These are phyloP conservation scores for Nephrotoma flavescens DNA, from an alignment of 2,888 invertebrate species.

Conservation along the genomic window DNA sequence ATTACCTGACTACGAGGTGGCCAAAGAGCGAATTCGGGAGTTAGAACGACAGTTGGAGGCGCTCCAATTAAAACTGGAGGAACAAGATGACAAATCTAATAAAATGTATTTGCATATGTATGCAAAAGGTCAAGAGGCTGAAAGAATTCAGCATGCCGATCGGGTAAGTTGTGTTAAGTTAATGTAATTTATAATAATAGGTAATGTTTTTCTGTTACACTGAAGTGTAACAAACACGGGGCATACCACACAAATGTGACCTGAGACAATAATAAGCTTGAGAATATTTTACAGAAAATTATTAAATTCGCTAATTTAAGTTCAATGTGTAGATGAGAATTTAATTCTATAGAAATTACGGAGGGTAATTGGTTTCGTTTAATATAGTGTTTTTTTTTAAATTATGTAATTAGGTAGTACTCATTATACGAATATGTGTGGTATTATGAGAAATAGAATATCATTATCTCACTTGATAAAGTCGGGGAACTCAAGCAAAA, in stretches of 20 bases:
- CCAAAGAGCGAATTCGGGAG: constrained; percentile 52
- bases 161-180: constrained; percentile 36
- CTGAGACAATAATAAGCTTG: no score
- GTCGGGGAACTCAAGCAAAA: no score
- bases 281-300: no score
- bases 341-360: no score
- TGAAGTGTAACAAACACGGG: no score
- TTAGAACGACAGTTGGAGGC: constrained; percentile 59
- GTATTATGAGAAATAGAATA: no score
- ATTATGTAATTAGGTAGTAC: no score
- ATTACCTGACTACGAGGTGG: constrained; percentile 56
- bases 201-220: no score
- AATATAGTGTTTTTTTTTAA: background rate
- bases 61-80: constrained; percentile 48
- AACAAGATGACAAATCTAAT: constrained; percentile 58
- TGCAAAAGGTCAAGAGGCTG: constrained; percentile 68
- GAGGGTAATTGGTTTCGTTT: background rate
- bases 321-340: background rate
- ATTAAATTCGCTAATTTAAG: no score
- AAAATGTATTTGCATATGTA: constrained; percentile 71
- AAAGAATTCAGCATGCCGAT: constrained; percentile 50
- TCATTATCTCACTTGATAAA: no score
- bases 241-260: no score
- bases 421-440: no score
- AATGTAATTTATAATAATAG: background rate